Evolutionary conservation across 35 echinoderm and acorn worm species (phyloP), one percentile per base, ranked within the genome.

Genomic region (Apostichopus parvimensis): DNA sequence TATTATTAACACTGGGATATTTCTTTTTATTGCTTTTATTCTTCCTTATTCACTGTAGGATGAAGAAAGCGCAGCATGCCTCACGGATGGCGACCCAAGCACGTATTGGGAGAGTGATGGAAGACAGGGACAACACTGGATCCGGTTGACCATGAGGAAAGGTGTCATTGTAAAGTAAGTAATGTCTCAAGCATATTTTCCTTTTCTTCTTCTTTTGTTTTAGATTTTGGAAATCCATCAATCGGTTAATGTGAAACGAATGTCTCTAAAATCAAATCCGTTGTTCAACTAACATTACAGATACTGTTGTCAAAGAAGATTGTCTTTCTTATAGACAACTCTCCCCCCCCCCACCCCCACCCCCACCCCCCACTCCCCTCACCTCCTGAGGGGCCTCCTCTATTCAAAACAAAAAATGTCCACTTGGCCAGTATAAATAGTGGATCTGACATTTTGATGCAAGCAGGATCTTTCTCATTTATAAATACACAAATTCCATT

Each of bases 81-180:
- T 98, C 61, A 98, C 97, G 5, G 97, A 98, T 72, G 94, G 97
- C 18, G 97, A 98, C 84, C 56, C 88, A 4, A 90, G 89, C 2
- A 98, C 97, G 13, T 98, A 95, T 80, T 98, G 97, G 97, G 95
- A 95, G 73, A 98, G 97, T 75, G 94, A 98, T 60, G 97, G 97
- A 2, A 96, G 91, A 9, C 94, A 95, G 34, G 97, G 97, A 26
- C 97, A 95, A 78, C 97, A 98, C 77, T 98, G 97, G 97, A 98
- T 98, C 12, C 64, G 86, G 65, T 55, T 88, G 21, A 68, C 21
- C 15, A 88, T 88, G 86, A 88, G 86, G 28, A 88, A 73, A 73
- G 86, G 86, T 18, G 86, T 88, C 0, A 88, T 88, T 15, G 26
- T 88, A 9, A 73, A 88, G 86, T 88, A 54, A 66, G 86, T 88